phyloP scores from a whole-genome alignment of 1,140 invertebrate genomes.

The Drosophila erecta region DNA sequence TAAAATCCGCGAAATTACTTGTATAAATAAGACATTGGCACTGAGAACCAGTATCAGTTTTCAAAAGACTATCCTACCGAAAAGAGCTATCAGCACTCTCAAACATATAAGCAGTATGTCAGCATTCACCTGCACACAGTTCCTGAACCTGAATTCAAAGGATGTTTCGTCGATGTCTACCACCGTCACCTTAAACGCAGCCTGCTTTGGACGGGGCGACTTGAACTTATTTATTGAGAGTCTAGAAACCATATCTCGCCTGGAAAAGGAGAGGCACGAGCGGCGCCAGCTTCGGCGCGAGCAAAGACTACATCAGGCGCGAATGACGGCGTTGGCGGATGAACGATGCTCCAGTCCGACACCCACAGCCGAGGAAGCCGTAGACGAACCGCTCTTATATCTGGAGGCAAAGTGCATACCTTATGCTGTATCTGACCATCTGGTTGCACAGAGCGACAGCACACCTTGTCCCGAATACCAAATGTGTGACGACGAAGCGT shows the following conservation, averaged over 20 bases:
- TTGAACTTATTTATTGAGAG: slow-evolving; percentile 65
- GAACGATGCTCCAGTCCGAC: slow-evolving; percentile 51
- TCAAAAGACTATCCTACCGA: slow-evolving; percentile 25
- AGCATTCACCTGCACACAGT: slow-evolving; percentile 46
- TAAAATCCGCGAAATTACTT: neutral
- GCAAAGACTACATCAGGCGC: slow-evolving; percentile 31
- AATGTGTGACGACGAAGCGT: slow-evolving; percentile 65
- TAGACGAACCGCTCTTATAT: slow-evolving; percentile 58
- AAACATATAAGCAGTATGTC: slow-evolving; percentile 27
- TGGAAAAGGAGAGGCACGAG: slow-evolving; percentile 60
- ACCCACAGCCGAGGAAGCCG: slow-evolving; percentile 60
- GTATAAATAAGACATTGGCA: slow-evolving; percentile 28
- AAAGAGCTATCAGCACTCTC: neutral
- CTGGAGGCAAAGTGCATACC: slow-evolving; percentile 70
- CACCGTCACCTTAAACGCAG: slow-evolving; percentile 59
- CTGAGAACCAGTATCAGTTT: slow-evolving; percentile 40
- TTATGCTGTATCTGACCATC: slow-evolving; percentile 41
- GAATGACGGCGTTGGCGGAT: slow-evolving; percentile 39
- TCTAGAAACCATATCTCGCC: slow-evolving; percentile 64
- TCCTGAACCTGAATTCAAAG: slow-evolving; percentile 24
- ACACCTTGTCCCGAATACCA: slow-evolving; percentile 26
- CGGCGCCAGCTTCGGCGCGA: slow-evolving; percentile 35
- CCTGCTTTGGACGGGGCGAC: slow-evolving; percentile 48
- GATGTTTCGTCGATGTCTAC: slow-evolving; percentile 2
- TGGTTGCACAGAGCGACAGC: neutral